Evolutionary conservation across 2,888 invertebrate genomes (phyloP).

Genomic region (Phyto melanocephala): DNA sequence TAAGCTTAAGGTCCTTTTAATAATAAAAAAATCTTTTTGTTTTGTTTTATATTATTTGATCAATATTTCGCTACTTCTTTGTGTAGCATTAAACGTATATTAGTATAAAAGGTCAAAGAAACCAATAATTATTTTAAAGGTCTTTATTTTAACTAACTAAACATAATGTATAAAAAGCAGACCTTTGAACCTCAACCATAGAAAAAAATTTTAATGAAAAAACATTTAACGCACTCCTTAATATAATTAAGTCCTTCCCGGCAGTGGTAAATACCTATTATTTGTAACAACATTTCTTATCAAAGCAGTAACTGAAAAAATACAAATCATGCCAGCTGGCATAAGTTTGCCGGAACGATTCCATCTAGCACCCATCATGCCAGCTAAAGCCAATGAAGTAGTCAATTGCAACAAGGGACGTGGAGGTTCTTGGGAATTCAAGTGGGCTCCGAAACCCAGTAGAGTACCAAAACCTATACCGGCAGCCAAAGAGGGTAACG

Average conservation of each 20-base stretch:
- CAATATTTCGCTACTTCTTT: too few species aligned
- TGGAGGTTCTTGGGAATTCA: slow-evolving; percentile 87
- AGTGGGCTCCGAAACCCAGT: slow-evolving; percentile 87
- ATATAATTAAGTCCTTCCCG: slow-evolving; percentile 67
- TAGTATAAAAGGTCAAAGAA: too few species aligned
- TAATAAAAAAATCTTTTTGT: too few species aligned
- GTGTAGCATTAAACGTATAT: too few species aligned
- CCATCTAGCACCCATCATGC: slow-evolving; percentile 88
- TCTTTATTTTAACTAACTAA: slow-evolving; percentile 7
- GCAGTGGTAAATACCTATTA: slow-evolving; percentile 75
- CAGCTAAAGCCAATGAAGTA: slow-evolving; percentile 88
- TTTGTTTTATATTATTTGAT: too few species aligned
- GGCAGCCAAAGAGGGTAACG: slow-evolving; percentile 92
- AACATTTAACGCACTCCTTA: too few species aligned
- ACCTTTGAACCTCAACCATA: slow-evolving; percentile 24
- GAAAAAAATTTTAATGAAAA: slow-evolving; percentile 6
- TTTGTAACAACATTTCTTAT: slow-evolving; percentile 75
- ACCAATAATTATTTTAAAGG: not conserved
- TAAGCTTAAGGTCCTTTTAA: too few species aligned
- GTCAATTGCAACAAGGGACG: slow-evolving; percentile 88
- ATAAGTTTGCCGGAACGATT: slow-evolving; percentile 88
- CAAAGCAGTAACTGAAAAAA: slow-evolving; percentile 83
- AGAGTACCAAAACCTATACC: slow-evolving; percentile 91
- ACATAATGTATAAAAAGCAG: slow-evolving; percentile 62
- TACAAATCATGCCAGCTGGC: slow-evolving; percentile 93